A percentile compares a stretch with the other conserved stretches of the same genome.
phyloP scores from a whole-genome alignment of 2,888 invertebrate species.

The Cerceris ruficornis region DNA sequence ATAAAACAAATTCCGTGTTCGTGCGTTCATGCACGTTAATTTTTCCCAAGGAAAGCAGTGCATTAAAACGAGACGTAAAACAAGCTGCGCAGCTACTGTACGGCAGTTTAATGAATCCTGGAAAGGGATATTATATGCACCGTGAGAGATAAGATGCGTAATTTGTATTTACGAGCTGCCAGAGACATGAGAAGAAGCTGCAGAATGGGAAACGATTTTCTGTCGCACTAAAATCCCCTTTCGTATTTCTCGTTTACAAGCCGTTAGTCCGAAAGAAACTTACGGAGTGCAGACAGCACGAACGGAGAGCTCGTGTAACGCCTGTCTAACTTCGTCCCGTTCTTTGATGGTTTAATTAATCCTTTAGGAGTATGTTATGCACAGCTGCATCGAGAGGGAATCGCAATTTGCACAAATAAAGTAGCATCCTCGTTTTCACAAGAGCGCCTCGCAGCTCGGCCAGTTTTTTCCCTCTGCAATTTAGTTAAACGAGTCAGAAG shows the following conservation, averaged over 20 bases:
- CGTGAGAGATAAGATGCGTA: constrained; percentile 28
- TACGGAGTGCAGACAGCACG: constrained; percentile 4
- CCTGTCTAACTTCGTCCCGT: constrained; percentile 34
- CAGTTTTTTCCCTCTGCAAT: too few species aligned
- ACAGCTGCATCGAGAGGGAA: constrained; percentile 31
- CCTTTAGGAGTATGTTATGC: constrained; percentile 26
- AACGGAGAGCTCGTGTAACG: constrained; percentile 33
- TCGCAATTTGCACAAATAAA: constrained; percentile 39
- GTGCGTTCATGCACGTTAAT: too few species aligned
- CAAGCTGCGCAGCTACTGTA: too few species aligned
- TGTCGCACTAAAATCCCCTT: constrained; percentile 42
- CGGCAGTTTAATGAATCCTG: too few species aligned
- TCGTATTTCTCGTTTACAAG: constrained; percentile 25
- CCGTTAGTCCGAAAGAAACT: not conserved
- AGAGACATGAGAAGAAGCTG: not conserved
- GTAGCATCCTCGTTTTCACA: constrained; percentile 29
- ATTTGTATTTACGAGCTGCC: constrained; percentile 19
- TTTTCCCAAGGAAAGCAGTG: too few species aligned
- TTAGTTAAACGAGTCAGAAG: too few species aligned
- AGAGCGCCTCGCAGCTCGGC: not conserved
- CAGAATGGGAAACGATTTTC: constrained; percentile 58
- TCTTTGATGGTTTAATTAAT: constrained; percentile 50
- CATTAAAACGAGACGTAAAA: too few species aligned
- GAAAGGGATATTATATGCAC: not conserved
- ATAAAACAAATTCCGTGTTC: too few species aligned